Percentiles rank a stretch among this genome's conserved stretches.
Evolutionary conservation across 2,113 vertebrate genomes (phyloP).

Genomic region (Accipiter virgatus): DNA sequence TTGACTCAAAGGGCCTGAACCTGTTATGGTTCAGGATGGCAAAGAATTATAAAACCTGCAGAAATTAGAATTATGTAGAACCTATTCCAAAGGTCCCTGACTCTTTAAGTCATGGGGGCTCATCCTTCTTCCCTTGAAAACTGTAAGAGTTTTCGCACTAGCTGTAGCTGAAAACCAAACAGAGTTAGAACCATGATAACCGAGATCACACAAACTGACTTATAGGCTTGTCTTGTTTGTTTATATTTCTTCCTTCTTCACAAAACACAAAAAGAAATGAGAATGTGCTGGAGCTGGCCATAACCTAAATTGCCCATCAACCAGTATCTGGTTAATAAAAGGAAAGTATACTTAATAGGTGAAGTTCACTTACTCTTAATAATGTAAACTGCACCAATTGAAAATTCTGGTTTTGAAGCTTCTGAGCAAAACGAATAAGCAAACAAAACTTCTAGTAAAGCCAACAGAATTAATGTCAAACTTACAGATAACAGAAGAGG

Average conservation of each 20-base stretch:
- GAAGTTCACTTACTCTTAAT: not conserved
- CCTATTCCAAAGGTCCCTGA: not conserved
- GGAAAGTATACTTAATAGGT: not conserved
- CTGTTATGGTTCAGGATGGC: not conserved
- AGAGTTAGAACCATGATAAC: not conserved
- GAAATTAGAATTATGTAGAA: not conserved
- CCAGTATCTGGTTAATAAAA: not conserved
- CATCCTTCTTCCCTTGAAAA: not conserved
- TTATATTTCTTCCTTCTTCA: not conserved
- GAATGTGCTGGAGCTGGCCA: not conserved
- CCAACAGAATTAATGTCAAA: not conserved
- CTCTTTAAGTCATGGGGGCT: not conserved
- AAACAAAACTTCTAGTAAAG: not conserved
- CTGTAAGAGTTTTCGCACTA: not conserved
- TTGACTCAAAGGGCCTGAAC: not conserved
- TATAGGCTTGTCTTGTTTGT: not conserved
- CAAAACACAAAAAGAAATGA: not conserved
- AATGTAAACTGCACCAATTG: not conserved
- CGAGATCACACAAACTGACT: not conserved
- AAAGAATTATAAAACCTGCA: not conserved
- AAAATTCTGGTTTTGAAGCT: not conserved
- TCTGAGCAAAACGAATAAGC: not conserved
- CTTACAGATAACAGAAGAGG: not conserved
- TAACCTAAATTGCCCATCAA: not conserved
- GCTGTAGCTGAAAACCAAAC: not conserved